Conservation (phyloP, 2,113 vertebrate genomes). For the Picathartes gymnocephalus region DNA sequence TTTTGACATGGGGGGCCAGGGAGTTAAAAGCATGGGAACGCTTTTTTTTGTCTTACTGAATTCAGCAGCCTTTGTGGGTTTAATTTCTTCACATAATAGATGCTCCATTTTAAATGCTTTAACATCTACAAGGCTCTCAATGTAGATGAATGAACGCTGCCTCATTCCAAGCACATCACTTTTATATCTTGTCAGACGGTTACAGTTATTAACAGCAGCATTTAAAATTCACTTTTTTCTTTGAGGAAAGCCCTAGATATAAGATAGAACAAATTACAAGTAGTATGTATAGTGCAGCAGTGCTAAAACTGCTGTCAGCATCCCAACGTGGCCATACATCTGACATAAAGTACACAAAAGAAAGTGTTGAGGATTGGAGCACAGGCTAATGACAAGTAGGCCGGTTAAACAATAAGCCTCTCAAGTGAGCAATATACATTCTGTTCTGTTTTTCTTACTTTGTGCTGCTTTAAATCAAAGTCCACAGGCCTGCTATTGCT, state of each 20-base stretch:
- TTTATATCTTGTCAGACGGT: not conserved
- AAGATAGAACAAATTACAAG: conserved; percentile 22
- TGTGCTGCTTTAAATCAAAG: conserved; percentile 52
- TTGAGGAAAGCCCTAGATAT: not conserved
- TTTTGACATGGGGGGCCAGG: fast-evolving
- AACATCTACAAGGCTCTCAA: not conserved
- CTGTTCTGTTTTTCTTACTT: conserved; percentile 48
- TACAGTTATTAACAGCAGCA: conserved; percentile 22
- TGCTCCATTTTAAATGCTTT: not conserved
- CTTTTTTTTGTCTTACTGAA: not conserved
- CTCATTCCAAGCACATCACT: not conserved
- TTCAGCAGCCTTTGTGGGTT: not conserved
- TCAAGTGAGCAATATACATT: conserved; percentile 44
- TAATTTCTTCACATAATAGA: not conserved
- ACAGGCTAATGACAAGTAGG: conserved; percentile 3
- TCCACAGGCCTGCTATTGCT: conserved; percentile 34
- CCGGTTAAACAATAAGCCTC: conserved; percentile 11
- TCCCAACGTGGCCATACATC: conserved; percentile 44
- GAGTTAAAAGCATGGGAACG: not conserved
- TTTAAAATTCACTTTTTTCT: conserved; percentile 43
- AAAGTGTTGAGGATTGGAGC: conserved; percentile 35
- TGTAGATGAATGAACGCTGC: not conserved
- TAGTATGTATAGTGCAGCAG: not conserved
- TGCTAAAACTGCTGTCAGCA: conserved; percentile 50
- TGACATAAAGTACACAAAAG: conserved; percentile 49